Conservation (phyloP, 1,140 invertebrate genomes). For the Drosophila watanabei region DNA sequence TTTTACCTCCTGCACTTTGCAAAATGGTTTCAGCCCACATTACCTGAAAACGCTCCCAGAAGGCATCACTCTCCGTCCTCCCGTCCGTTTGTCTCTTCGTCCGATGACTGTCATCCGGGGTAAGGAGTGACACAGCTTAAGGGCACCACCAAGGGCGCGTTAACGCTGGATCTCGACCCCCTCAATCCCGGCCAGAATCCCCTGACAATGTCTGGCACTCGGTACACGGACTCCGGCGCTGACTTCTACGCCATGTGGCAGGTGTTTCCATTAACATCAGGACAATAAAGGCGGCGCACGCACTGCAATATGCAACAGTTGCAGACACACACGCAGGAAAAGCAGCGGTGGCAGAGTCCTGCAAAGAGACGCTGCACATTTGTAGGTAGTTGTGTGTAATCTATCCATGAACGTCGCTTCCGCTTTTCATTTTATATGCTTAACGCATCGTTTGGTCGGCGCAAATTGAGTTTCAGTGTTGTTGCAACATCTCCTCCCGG, state of each 20-base stretch:
- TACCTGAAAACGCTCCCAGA: slow-evolving; percentile 38
- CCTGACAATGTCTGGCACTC: slow-evolving; percentile 42
- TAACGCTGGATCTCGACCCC: neutral
- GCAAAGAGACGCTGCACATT: slow-evolving; percentile 19
- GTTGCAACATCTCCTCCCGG: slow-evolving; percentile 24
- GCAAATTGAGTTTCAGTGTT: slow-evolving; percentile 71
- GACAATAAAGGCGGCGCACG: slow-evolving; percentile 66
- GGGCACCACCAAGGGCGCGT: slow-evolving; percentile 8
- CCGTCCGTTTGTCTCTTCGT: slow-evolving; percentile 14
- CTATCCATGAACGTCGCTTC: slow-evolving; percentile 73
- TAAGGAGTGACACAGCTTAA: slow-evolving; percentile 18
- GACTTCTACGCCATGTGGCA: slow-evolving; percentile 39
- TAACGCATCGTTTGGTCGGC: slow-evolving; percentile 68
- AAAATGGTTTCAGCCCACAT: slow-evolving; percentile 17
- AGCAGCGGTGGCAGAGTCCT: neutral
- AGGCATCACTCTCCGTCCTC: slow-evolving; percentile 37
- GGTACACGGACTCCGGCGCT: slow-evolving; percentile 35
- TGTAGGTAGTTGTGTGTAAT: slow-evolving; percentile 71
- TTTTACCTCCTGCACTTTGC: slow-evolving; percentile 24
- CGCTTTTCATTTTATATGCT: slow-evolving; percentile 75
- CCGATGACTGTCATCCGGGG: slow-evolving; percentile 5
- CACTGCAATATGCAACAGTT: slow-evolving; percentile 76
- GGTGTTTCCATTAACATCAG: slow-evolving; percentile 37
- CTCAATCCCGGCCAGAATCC: slow-evolving; percentile 29
- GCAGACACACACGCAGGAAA: slow-evolving; percentile 40